Evolutionary conservation across 2,888 invertebrate genomes (phyloP).

Genomic region (Plemyria rubiginata): DNA sequence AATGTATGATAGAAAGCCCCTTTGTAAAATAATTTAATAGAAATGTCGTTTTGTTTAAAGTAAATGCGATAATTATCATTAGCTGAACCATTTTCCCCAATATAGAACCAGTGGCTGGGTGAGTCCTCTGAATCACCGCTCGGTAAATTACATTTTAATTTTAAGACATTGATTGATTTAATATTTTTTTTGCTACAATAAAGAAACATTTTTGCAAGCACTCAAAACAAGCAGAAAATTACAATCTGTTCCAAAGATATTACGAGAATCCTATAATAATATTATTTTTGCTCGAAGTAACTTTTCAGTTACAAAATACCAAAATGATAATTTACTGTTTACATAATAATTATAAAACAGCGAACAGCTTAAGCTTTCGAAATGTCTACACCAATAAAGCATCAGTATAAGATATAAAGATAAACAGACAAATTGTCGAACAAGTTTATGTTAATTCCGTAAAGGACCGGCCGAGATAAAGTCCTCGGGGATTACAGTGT

Average conservation of each 20-base stretch:
- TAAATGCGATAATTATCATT: conserved; percentile 37
- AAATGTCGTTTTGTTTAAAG: conserved; percentile 31
- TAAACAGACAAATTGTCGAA: conserved; percentile 72
- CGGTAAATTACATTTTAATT: conserved; percentile 37
- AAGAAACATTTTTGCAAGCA: conserved; percentile 26
- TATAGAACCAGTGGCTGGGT: conserved; percentile 39
- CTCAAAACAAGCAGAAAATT: conserved; percentile 9
- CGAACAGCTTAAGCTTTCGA: conserved; percentile 37
- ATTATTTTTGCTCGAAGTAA: background rate
- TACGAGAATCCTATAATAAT: background rate
- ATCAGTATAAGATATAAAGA: conserved; percentile 58
- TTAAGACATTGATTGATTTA: conserved; percentile 37
- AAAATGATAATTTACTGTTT: background rate
- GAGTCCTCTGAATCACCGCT: conserved; percentile 37
- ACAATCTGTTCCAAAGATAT: background rate
- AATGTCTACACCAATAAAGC: conserved; percentile 43
- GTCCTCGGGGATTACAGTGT: conserved; percentile 69
- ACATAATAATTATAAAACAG: background rate
- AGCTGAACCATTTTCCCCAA: conserved; percentile 33
- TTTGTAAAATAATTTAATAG: conserved; percentile 21
- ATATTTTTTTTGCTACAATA: conserved; percentile 28
- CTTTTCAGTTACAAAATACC: background rate
- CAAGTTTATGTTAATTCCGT: conserved; percentile 76
- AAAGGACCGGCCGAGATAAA: conserved; percentile 76
- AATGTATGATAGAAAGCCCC: background rate